Percentiles rank a stretch among this genome's conserved stretches.
These are phyloP conservation scores for Lycia hirtaria DNA, from an alignment of 2,888 invertebrate species.

Conservation along the genomic window DNA sequence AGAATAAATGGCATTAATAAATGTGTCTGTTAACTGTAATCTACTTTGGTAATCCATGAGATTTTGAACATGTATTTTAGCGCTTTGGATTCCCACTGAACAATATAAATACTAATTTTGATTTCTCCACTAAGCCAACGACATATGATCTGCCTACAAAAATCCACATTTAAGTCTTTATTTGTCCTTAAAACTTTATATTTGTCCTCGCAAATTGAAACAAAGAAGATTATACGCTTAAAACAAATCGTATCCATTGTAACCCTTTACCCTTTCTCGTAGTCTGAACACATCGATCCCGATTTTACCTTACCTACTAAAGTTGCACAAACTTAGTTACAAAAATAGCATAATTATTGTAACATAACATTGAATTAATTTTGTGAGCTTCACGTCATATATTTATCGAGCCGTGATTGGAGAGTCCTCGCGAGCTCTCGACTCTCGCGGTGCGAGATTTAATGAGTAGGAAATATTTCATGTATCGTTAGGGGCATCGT, in stretches of 20 bases:
- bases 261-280: constrained; percentile 4
- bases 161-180: constrained; percentile 1
- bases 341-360: constrained; percentile 16
- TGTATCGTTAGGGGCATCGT: constrained; percentile 78
- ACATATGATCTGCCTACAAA: neutral
- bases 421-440: constrained; percentile 68
- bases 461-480: constrained; percentile 82
- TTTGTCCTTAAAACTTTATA: constrained; percentile 8
- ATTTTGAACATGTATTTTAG: too few relatives aligned
- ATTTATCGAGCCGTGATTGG: constrained; percentile 71
- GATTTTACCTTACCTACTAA: constrained; percentile 4
- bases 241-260: neutral
- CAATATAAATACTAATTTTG: too few relatives aligned
- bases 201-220: neutral
- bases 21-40: too few relatives aligned
- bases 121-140: too few relatives aligned
- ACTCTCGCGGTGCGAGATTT: constrained; percentile 70
- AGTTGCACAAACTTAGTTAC: neutral
- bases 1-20: too few relatives aligned
- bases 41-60: too few relatives aligned
- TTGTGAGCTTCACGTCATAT: constrained; percentile 57
- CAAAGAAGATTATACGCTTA: neutral
- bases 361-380: constrained; percentile 50
- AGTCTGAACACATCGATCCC: constrained; percentile 5
- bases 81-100: too few relatives aligned